Evolutionary conservation across 2,797 vertebrate species (phyloP).

Genomic region (Ctenopoma kingsleyae): DNA sequence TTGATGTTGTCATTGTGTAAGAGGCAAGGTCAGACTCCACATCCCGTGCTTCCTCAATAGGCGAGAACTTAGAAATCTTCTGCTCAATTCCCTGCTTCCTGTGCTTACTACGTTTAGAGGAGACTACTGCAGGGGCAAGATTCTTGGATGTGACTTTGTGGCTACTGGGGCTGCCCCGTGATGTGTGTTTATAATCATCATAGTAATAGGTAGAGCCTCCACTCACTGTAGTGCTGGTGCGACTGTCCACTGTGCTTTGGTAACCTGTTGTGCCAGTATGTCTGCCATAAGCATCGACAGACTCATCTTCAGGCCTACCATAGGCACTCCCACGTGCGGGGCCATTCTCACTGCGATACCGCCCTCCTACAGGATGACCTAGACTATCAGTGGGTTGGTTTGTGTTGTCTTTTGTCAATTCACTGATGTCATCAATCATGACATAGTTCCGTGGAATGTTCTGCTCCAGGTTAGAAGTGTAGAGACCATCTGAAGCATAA

Average conservation of each 20-base stretch:
- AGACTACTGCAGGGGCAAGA: conserved; percentile 92
- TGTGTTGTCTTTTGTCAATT: conserved; percentile 95
- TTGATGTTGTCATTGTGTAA: conserved; percentile 89
- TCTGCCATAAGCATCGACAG: conserved; percentile 90
- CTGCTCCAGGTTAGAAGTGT: conserved; percentile 94
- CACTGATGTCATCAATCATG: conserved; percentile 99
- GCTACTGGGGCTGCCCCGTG: conserved; percentile 85
- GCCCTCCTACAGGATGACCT: conserved; percentile 80
- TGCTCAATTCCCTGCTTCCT: conserved; percentile 98
- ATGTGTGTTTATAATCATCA: conserved; percentile 92
- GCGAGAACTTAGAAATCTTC: conserved; percentile 99
- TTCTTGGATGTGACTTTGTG: conserved; percentile 95
- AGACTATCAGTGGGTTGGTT: conserved; percentile 78
- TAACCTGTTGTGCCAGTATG: conserved; percentile 88
- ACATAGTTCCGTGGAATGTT: conserved; percentile 98
- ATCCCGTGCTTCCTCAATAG: conserved; percentile 98
- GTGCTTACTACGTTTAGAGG: conserved; percentile 98
- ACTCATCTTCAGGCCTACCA: conserved; percentile 86
- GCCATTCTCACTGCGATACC: conserved; percentile 87
- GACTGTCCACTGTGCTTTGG: conserved; percentile 86
- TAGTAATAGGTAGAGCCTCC: conserved; percentile 88
- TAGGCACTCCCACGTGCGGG: conserved; percentile 88
- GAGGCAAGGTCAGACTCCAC: conserved; percentile 97
- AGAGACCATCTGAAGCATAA: conserved; percentile 92
- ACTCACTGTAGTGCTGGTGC: conserved; percentile 80